Percentiles rank a stretch among this genome's conserved stretches.
Conservation (phyloP, 2,888 invertebrate species). For the Neocrepidodera transversa region DNA sequence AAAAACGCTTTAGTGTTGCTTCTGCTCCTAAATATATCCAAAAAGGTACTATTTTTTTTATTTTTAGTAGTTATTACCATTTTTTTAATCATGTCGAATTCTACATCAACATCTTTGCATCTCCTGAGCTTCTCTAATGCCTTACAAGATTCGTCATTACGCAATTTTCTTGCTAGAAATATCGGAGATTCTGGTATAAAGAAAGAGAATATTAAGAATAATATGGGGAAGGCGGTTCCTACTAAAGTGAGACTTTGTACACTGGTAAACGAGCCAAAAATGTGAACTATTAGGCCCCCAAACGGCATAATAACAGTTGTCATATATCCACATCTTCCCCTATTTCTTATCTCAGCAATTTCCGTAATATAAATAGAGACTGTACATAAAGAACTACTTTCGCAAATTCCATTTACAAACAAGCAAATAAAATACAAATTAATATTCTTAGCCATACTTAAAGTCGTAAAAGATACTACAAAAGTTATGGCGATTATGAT, state of each 20-base stretch:
- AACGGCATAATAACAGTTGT: neutral
- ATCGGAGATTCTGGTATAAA: slow-evolving; percentile 40
- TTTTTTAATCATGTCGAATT: slow-evolving; percentile 29
- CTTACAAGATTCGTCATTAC: slow-evolving; percentile 66
- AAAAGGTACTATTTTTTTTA: slow-evolving; percentile 2
- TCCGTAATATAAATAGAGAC: slow-evolving; percentile 5
- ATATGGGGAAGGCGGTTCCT: slow-evolving; percentile 24
- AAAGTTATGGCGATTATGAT: neutral
- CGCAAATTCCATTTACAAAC: neutral
- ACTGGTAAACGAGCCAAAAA: slow-evolving; percentile 33
- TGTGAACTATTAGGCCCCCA: slow-evolving; percentile 19
- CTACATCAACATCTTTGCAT: slow-evolving; percentile 26
- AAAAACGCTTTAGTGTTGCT: slow-evolving; percentile 63
- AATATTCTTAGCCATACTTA: slow-evolving; percentile 8
- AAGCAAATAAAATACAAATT: neutral
- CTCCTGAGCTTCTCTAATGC: slow-evolving; percentile 52
- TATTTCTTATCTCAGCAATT: neutral
- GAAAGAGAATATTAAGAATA: slow-evolving; percentile 28
- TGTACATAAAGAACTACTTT: neutral
- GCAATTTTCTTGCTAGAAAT: slow-evolving; percentile 56
- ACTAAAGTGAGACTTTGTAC: slow-evolving; percentile 32
- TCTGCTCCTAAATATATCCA: slow-evolving; percentile 19
- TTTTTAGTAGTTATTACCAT: neutral
- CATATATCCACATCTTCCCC: neutral
- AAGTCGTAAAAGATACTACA: neutral